These are phyloP conservation scores for Papilio polytes DNA, from an alignment of 1,140 invertebrate species.

Conservation along the genomic window DNA sequence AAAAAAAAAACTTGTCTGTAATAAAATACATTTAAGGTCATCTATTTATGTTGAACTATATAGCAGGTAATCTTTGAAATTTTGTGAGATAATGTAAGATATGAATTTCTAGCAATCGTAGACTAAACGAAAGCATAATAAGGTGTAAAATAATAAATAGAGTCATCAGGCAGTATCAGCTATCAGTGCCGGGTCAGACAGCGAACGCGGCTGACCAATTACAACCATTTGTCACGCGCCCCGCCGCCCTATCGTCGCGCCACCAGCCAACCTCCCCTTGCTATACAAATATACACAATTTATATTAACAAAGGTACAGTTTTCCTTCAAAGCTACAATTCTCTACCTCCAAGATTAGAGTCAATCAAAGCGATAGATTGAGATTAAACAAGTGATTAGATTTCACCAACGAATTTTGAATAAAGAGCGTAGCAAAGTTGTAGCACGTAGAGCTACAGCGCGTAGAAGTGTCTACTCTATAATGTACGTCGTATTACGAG, in stretches of 20 bases:
- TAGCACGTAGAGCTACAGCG: too few species aligned
- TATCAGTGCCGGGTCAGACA: constrained; percentile 31
- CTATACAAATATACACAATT: constrained; percentile 8
- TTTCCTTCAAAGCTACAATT: background rate
- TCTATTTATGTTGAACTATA: too few species aligned
- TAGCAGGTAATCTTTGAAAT: too few species aligned
- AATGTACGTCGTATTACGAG: too few species aligned
- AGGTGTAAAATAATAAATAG: constrained; percentile 25
- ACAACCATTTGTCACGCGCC: constrained; percentile 63
- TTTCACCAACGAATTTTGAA: too few species aligned
- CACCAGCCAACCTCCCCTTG: constrained; percentile 42
- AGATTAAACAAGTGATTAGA: too few species aligned
- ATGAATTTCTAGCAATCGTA: background rate
- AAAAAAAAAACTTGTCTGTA: background rate
- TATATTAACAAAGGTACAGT: background rate
- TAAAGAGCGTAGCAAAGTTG: too few species aligned
- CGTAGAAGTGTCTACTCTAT: too few species aligned
- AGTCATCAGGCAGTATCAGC: constrained; percentile 22
- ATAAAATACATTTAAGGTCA: background rate
- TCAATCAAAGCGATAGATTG: too few species aligned
- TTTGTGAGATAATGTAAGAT: background rate
- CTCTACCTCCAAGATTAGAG: too few species aligned
- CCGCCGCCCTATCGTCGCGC: constrained; percentile 52
- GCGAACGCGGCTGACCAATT: constrained; percentile 63
- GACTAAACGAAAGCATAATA: constrained; percentile 10